A percentile compares a stretch with the other conserved stretches of the same genome.
These are phyloP conservation scores for Cerastoderma edule DNA, from an alignment of 2,888 invertebrate species.

Conservation along the genomic window DNA sequence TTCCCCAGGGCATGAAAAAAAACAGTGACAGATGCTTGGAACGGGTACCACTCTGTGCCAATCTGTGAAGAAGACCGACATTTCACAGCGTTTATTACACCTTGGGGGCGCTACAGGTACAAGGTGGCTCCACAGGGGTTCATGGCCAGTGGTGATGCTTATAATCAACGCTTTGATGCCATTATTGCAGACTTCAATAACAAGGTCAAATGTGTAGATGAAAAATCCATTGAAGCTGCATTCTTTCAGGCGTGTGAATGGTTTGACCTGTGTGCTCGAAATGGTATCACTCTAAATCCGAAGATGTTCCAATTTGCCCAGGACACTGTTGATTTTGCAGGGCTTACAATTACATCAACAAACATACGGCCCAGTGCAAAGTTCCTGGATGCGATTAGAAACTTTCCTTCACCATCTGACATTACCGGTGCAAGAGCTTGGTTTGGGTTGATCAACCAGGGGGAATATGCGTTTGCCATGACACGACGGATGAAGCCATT, in stretches of 20 bases:
- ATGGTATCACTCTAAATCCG: slow-evolving; percentile 54
- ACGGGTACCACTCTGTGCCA: slow-evolving; percentile 49
- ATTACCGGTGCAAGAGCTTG: slow-evolving; percentile 61
- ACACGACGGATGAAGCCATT: slow-evolving; percentile 55
- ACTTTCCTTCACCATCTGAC: slow-evolving; percentile 56
- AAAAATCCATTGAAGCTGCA: slow-evolving; percentile 51
- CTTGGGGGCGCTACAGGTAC: slow-evolving; percentile 46
- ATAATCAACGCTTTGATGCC: slow-evolving; percentile 54
- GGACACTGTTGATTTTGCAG: slow-evolving; percentile 50
- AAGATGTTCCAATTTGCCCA: slow-evolving; percentile 48
- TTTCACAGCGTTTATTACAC: slow-evolving; percentile 45
- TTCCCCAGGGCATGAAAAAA: slow-evolving; percentile 54
- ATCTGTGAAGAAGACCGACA: slow-evolving; percentile 48
- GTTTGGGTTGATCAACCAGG: slow-evolving; percentile 67
- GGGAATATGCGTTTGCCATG: slow-evolving; percentile 57
- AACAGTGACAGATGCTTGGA: slow-evolving; percentile 52
- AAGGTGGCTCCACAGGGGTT: slow-evolving; percentile 50
- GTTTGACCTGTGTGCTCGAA: slow-evolving; percentile 51
- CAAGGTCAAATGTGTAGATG: slow-evolving; percentile 59
- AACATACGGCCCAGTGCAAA: slow-evolving; percentile 59
- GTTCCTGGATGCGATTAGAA: slow-evolving; percentile 58
- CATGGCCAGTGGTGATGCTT: slow-evolving; percentile 55
- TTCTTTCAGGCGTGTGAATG: slow-evolving; percentile 59
- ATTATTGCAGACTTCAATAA: slow-evolving; percentile 41
- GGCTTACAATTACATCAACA: slow-evolving; percentile 47